phyloP scores from a whole-genome alignment of 2,113 vertebrate genomes.

The Carassius carassius region DNA sequence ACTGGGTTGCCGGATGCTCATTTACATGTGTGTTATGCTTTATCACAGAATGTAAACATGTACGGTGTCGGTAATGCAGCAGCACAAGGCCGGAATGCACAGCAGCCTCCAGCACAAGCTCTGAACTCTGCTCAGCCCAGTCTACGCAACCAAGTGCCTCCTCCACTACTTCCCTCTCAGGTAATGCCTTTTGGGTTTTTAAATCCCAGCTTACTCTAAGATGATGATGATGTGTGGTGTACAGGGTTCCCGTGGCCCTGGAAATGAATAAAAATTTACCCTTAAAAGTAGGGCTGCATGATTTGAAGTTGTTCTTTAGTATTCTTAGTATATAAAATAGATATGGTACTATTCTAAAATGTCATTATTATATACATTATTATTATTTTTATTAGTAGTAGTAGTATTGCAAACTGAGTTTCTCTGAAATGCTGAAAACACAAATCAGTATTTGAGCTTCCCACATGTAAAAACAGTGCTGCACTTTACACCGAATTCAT shows the following conservation, averaged over 20 bases:
- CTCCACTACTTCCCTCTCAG: slow-evolving; percentile 97
- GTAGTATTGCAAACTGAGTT: background rate
- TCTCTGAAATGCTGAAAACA: too few species aligned
- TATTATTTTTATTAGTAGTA: too few species aligned
- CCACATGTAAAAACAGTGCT: too few species aligned
- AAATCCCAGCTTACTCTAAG: background rate
- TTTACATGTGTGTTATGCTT: slow-evolving; percentile 32
- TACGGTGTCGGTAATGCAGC: slow-evolving; percentile 87
- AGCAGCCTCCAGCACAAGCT: slow-evolving; percentile 90
- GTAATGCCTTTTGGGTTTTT: slow-evolving; percentile 63
- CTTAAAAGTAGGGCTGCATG: too few species aligned
- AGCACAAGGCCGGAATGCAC: slow-evolving; percentile 91
- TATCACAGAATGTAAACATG: slow-evolving; percentile 88
- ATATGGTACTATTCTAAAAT: too few species aligned
- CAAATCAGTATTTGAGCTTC: too few species aligned
- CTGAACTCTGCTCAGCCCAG: slow-evolving; percentile 90
- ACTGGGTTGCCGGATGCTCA: background rate
- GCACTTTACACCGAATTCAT: too few species aligned
- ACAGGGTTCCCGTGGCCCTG: background rate
- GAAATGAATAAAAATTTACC: too few species aligned
- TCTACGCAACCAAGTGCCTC: slow-evolving; percentile 99
- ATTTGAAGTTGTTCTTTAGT: too few species aligned
- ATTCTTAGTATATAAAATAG: too few species aligned
- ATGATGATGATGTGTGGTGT: too few species aligned
- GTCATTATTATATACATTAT: too few species aligned